Conservation (phyloP, 2,113 vertebrate species). For the Ammodytes marinus region DNA sequence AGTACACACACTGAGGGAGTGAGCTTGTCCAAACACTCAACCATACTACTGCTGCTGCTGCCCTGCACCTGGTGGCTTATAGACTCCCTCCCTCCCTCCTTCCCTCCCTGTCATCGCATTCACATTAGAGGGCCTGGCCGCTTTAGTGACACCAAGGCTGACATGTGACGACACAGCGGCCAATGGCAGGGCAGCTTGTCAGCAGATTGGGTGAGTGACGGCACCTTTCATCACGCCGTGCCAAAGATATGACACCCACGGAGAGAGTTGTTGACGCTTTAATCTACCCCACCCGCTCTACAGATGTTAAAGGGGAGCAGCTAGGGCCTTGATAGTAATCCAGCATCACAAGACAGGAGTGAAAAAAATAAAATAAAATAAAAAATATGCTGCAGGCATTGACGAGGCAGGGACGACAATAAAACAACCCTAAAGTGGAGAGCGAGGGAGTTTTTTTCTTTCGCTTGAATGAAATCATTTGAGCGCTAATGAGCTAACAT, state of each 20-base stretch:
- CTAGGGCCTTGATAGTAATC: slow-evolving; percentile 32
- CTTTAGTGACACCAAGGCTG: slow-evolving; percentile 48
- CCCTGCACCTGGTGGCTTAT: slow-evolving; percentile 72
- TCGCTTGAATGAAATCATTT: slow-evolving; percentile 15
- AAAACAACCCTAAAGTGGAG: slow-evolving; percentile 21
- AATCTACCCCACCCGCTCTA: slow-evolving; percentile 46
- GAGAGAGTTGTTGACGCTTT: slow-evolving; percentile 58
- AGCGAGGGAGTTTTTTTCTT: slow-evolving; percentile 5
- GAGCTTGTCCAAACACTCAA: slow-evolving; percentile 58
- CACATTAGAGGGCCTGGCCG: slow-evolving; percentile 72
- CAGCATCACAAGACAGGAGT: slow-evolving; percentile 23
- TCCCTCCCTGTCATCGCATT: slow-evolving; percentile 73
- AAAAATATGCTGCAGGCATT: background rate
- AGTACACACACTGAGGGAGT: slow-evolving; percentile 8
- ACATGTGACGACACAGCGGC: slow-evolving; percentile 50
- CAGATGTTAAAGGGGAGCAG: slow-evolving; percentile 52
- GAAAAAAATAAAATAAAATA: background rate
- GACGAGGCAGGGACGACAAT: slow-evolving; percentile 30
- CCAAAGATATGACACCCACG: slow-evolving; percentile 55
- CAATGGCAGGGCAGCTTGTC: slow-evolving; percentile 27
- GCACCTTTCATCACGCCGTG: slow-evolving; percentile 59
- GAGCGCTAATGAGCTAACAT: slow-evolving; percentile 40
- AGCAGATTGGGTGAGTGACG: slow-evolving; percentile 41
- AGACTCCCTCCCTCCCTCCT: background rate
- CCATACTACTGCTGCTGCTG: background rate